Conservation (phyloP, 2,797 vertebrate species). For the Oryzias dopingdopingensis region DNA sequence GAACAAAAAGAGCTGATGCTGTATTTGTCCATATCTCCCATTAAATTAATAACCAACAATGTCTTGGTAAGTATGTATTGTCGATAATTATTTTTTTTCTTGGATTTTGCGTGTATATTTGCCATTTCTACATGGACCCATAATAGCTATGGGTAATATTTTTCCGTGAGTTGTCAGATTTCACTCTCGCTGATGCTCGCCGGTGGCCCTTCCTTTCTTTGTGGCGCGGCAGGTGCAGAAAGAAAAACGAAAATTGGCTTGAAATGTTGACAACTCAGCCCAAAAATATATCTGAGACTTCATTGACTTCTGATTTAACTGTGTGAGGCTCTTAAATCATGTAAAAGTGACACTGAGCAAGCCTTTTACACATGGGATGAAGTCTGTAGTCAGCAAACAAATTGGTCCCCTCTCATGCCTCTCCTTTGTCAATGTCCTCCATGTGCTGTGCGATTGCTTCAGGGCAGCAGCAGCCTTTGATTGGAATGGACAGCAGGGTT, state of each 20-base stretch:
- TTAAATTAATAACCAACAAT: constrained; percentile 84
- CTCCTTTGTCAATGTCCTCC: constrained; percentile 75
- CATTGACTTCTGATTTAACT: constrained; percentile 84
- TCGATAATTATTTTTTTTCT: constrained; percentile 54
- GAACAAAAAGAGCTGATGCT: constrained; percentile 84
- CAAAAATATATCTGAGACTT: constrained; percentile 86
- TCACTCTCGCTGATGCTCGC: constrained; percentile 60
- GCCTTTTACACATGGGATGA: constrained; percentile 81
- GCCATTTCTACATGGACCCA: constrained; percentile 81
- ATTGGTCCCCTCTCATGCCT: constrained; percentile 76
- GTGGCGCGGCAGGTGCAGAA: constrained; percentile 45
- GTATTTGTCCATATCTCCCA: constrained; percentile 87
- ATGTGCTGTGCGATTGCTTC: constrained; percentile 81
- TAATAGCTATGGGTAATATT: constrained; percentile 85
- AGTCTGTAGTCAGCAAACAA: constrained; percentile 77
- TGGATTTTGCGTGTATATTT: constrained; percentile 78
- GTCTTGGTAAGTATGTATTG: constrained; percentile 85
- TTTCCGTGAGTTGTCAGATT: constrained; percentile 89
- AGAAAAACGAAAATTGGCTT: constrained; percentile 28
- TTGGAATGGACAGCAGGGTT: constrained; percentile 61
- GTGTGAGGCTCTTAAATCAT: constrained; percentile 83
- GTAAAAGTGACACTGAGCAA: constrained; percentile 77
- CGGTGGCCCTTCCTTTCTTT: constrained; percentile 30
- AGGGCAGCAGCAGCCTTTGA: constrained; percentile 76
- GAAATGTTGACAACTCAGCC: constrained; percentile 87